phyloP scores from a whole-genome alignment of 2,888 invertebrate species.

The Spodoptera littoralis region DNA sequence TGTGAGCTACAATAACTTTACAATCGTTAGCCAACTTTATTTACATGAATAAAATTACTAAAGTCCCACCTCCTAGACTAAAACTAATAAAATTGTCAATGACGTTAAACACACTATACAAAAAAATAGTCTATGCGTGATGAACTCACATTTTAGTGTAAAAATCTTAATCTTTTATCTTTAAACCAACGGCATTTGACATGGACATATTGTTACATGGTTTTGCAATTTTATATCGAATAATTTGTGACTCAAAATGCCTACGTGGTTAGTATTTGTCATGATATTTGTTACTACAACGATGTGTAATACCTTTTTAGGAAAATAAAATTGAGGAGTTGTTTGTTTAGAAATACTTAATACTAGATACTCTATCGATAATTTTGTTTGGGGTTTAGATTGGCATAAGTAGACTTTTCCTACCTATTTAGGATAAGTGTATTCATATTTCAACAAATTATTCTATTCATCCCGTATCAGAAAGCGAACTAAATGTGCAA shows the following conservation, averaged over 20 bases:
- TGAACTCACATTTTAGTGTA: conserved; percentile 56
- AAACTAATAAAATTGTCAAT: conserved; percentile 38
- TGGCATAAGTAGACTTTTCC: too few species aligned
- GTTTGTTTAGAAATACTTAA: too few species aligned
- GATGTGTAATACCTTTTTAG: neutral
- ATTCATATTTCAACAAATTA: too few species aligned
- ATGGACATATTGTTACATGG: conserved; percentile 72
- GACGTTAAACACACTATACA: conserved; percentile 38
- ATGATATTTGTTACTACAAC: conserved; percentile 20
- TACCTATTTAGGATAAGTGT: too few species aligned
- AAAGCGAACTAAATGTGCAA: too few species aligned
- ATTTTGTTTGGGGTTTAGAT: too few species aligned
- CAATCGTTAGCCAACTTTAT: too few species aligned
- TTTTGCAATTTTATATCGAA: conserved; percentile 70
- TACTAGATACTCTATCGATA: too few species aligned
- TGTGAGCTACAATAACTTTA: too few species aligned
- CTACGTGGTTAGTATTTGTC: conserved; percentile 41
- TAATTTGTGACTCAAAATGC: conserved; percentile 51
- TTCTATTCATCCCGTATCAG: too few species aligned
- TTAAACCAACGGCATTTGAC: conserved; percentile 60
- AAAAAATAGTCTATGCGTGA: conserved; percentile 36
- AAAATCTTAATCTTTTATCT: conserved; percentile 60
- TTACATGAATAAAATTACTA: neutral
- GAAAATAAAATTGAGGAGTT: too few species aligned
- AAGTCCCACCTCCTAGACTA: conserved; percentile 25